A percentile compares a stretch with the other conserved stretches of the same genome.
phyloP scores from a whole-genome alignment of 2,797 vertebrate species.

The Gallinago nigripennis region DNA sequence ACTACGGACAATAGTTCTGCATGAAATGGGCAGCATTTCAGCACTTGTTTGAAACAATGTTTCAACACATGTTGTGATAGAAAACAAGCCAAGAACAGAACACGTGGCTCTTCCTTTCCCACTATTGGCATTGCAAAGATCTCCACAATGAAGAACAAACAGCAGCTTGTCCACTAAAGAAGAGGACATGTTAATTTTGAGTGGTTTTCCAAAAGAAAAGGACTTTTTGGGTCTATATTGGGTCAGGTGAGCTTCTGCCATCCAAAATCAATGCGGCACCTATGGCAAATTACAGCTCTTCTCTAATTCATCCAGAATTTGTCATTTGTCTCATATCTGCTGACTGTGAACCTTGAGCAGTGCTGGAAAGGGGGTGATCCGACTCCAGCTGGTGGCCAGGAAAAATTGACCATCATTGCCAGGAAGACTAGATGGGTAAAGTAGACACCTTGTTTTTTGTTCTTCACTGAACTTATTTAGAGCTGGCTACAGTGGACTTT shows the following conservation, averaged over 20 bases:
- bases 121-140: neutral
- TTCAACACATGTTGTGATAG: neutral
- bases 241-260: neutral
- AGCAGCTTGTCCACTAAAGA: neutral
- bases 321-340: neutral
- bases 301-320: neutral
- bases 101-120: neutral
- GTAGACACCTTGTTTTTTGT: neutral
- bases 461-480: neutral
- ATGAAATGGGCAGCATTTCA: slow-evolving; percentile 18
- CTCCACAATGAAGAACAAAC: neutral
- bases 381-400: neutral
- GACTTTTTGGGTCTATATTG: neutral
- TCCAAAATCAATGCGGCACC: neutral
- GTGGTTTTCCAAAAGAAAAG: neutral
- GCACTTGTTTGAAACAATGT: neutral
- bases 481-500: neutral
- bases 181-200: neutral
- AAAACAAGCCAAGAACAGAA: neutral
- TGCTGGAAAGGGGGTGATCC: neutral
- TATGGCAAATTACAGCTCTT: neutral
- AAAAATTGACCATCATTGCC: neutral
- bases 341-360: neutral
- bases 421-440: neutral
- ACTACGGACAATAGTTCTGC: neutral